phyloP scores from a whole-genome alignment of 2,113 vertebrate genomes.

The Perca schrenkii region DNA sequence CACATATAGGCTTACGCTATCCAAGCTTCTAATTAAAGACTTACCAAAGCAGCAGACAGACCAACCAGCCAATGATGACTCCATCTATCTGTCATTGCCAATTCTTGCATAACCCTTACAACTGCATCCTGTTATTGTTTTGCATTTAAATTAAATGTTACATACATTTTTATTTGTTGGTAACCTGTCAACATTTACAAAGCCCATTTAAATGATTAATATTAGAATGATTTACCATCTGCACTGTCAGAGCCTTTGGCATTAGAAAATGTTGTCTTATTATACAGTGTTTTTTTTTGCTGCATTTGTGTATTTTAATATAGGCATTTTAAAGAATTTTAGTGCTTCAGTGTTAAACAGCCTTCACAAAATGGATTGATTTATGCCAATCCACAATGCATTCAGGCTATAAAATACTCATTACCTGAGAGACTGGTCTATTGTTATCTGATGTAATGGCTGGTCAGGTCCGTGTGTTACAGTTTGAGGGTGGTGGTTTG shows the following conservation, averaged over 20 bases:
- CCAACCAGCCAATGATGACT: constrained; percentile 27
- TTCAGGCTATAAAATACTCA: too few relatives aligned
- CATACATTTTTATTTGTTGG: neutral
- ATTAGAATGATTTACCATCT: neutral
- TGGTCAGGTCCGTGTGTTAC: neutral
- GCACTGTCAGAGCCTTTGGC: neutral
- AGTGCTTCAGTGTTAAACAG: neutral
- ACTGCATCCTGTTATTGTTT: neutral
- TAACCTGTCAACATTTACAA: neutral
- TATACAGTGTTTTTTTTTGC: neutral
- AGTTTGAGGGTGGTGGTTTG: neutral
- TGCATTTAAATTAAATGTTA: neutral
- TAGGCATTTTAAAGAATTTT: neutral
- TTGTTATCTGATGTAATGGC: neutral
- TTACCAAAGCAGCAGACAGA: constrained; percentile 43
- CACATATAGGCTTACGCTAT: constrained; percentile 42
- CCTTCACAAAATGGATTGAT: neutral
- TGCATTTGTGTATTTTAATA: neutral
- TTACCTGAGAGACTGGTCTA: neutral
- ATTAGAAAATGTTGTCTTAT: neutral
- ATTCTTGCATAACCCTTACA: constrained; percentile 33
- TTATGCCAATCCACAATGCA: neutral
- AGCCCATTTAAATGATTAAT: neutral
- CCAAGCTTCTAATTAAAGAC: constrained; percentile 57
- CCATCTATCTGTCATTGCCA: constrained; percentile 7